Conservation (phyloP, 2,113 vertebrate species). For the Corythornis vintsioides region DNA sequence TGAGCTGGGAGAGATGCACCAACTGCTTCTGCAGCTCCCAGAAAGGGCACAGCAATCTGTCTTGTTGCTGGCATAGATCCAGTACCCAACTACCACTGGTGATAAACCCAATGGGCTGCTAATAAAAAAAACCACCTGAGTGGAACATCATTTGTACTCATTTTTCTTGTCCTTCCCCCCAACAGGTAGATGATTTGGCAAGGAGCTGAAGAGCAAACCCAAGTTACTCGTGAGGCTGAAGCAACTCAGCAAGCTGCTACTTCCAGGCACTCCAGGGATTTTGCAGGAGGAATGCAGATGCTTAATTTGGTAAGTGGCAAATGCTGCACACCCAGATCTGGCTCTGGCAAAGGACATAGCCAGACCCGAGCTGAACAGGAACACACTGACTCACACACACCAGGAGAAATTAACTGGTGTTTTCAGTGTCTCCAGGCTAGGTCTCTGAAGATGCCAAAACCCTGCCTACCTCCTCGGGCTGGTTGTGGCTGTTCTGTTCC, state of each 20-base stretch:
- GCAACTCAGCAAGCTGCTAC: neutral
- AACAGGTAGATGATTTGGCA: neutral
- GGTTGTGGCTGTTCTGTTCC: neutral
- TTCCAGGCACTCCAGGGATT: neutral
- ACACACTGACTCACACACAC: neutral
- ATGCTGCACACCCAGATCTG: neutral
- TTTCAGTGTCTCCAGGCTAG: rapidly evolving
- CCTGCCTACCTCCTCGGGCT: neutral
- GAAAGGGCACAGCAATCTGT: neutral
- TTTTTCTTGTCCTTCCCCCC: neutral
- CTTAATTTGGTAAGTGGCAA: neutral
- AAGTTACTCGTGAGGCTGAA: neutral
- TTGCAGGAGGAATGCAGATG: neutral
- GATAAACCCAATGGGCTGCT: neutral
- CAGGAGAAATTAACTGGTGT: rapidly evolving
- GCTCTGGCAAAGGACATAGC: neutral
- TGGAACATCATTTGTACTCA: neutral
- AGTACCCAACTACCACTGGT: neutral
- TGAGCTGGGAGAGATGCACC: neutral
- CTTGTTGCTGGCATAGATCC: neutral
- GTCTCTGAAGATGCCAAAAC: neutral
- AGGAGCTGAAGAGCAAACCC: neutral
- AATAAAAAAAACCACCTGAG: neutral
- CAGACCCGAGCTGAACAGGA: neutral
- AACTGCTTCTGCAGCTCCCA: neutral